Evolutionary conservation across 2,113 vertebrate species (phyloP), one percentile per base, ranked within the genome.

Genomic region (Oryzias celebensis): DNA sequence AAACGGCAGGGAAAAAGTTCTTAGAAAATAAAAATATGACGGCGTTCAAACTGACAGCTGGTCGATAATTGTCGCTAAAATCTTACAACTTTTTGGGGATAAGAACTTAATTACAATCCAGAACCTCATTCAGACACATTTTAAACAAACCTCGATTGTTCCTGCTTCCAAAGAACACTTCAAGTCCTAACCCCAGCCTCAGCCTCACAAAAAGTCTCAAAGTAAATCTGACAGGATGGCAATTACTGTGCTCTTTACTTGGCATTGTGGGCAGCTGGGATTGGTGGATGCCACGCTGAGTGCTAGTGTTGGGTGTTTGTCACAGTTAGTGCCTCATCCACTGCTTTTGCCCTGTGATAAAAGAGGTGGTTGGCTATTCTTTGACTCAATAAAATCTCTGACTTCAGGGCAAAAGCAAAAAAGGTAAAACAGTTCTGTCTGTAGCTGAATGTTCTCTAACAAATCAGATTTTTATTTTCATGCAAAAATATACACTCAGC

Each of bases 241-340:
- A 83, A 86, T 86, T 86, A 83, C 61, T 74, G 61, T 72, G 80
- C 86, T 86, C 80, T 86, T 85, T 85, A 81, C 73, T 74, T 78
- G 82, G 73, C 80, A 65, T 59, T 74, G 78, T 73, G 71, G 73
- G 73, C 73, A 77, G 78, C 56, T 63, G 2, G 65, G 84, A 80
- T 79, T 84, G 77, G 82, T 76, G 65, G 81, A 78, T 78, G 73
- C 79, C 78, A 83, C 17, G 46, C 52, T 78, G 68, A 82, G 73
- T 66, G 24, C 50, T 49, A n/a, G 56, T 75, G 71, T 53, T 51
- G 77, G 47, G 72, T 73, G 71, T 78, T 81, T 81, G 82, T 81
- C 72, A 74, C 60, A 55, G 74, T 71, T 62, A 69, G 62, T 72
- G 52, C 77, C 60, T 64, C 68, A 68, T 80, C 71, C 71, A 75